phyloP scores from a whole-genome alignment of 30 jellyfish, hydroid and myxozoan genomes.

The Hydractinia symbiolongicarpus region DNA sequence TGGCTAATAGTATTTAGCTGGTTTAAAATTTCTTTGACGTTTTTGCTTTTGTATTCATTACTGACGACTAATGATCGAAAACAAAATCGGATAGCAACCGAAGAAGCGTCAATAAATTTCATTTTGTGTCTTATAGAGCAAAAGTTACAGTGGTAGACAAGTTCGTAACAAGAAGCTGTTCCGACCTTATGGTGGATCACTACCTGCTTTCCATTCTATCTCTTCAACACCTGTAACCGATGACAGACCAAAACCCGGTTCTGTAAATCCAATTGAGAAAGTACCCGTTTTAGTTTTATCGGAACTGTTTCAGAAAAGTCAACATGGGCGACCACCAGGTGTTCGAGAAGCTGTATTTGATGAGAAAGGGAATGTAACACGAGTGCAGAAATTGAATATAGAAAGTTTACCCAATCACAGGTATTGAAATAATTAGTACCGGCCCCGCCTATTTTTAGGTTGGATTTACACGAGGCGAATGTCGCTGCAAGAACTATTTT shows the following conservation, averaged over 20 bases:
- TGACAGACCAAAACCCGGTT: constrained; percentile 33
- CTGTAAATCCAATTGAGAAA: not conserved
- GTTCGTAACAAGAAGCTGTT: constrained; percentile 14
- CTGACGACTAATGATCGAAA: too few species aligned
- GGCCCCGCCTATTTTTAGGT: too few species aligned
- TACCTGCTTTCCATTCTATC: constrained; percentile 42
- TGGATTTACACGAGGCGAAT: too few species aligned
- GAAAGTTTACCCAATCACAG: constrained; percentile 64
- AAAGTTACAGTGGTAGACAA: not conserved
- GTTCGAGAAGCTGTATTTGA: constrained; percentile 41
- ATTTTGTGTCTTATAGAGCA: not conserved
- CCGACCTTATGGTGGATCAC: constrained; percentile 41
- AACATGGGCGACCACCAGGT: constrained; percentile 50
- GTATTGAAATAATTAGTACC: not conserved
- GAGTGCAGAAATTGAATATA: constrained; percentile 49
- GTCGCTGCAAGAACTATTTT: too few species aligned
- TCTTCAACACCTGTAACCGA: constrained; percentile 46
- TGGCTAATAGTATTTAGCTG: too few species aligned
- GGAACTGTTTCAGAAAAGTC: constrained; percentile 32
- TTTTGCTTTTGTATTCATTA: too few species aligned
- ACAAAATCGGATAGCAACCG: too few species aligned
- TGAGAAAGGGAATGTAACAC: constrained; percentile 51
- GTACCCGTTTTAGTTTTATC: constrained; percentile 27
- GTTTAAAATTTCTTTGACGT: too few species aligned
- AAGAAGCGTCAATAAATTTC: not conserved